Base-by-base conservation (phyloP, 1,140 invertebrate genomes). In the Lasaia peninsularis region DNA sequence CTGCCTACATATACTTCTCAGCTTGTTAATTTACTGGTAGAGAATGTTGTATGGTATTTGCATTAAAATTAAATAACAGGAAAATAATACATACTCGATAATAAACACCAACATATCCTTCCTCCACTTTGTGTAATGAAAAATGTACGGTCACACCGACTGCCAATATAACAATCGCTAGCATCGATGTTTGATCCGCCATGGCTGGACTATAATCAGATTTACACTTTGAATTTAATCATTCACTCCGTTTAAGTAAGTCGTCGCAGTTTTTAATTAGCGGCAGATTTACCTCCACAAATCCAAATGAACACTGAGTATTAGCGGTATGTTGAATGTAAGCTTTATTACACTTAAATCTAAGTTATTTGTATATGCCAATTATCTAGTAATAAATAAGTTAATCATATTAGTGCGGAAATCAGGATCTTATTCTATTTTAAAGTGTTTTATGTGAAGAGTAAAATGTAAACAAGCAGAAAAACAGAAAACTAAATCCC, bases 21-120 rank as follows among this genome's bases (percentile, higher is more conserved):
- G n/a, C n/a, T n/a, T n/a, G n/a, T n/a, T n/a, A n/a, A n/a, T n/a
- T n/a, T n/a, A n/a, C n/a, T n/a, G n/a, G n/a, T n/a, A n/a, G n/a
- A n/a, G n/a, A n/a, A n/a, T n/a, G n/a, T n/a, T n/a, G n/a, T n/a
- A n/a, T n/a, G n/a, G n/a, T n/a, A n/a, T n/a, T n/a, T n/a, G 16
- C 10, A 8, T 21, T 3, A 49, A 49, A 11, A 49, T 2, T 20
- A 12, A 40, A 12, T 32, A 31, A 18, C n/a, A 31, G 31, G 24
- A 32, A 18, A 52, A 12, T 11, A 12, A 16, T 35, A 40, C 91
- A 92, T 90, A 96, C 96, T 66, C 96, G 91, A 78, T 95, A 98
- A 83, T 97, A 98, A 61, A 98, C 95, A 33, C 95, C 96, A 58
- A 97, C 94, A 92, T 97, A 94, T 56, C 96, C 96, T 89, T 97